Percentiles rank a stretch among this genome's conserved stretches.
phyloP scores from a whole-genome alignment of 2,113 vertebrate species.

The Cnemophilus loriae region DNA sequence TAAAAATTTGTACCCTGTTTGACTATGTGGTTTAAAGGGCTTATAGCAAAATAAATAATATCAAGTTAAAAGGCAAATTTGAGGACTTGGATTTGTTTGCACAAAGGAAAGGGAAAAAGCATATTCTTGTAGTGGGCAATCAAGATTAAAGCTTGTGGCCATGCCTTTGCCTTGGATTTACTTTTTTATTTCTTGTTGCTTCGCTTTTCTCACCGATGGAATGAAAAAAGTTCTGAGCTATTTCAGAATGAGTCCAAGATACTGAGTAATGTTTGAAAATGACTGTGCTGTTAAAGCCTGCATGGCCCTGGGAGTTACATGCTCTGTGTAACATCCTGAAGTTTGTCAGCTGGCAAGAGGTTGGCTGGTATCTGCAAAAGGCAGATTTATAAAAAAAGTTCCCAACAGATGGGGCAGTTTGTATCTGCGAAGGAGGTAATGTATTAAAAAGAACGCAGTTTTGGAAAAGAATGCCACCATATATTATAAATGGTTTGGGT shows the following conservation, averaged over 20 bases:
- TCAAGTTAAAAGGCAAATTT: not conserved
- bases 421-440: not conserved
- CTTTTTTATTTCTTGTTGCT: not conserved
- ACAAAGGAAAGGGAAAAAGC: not conserved
- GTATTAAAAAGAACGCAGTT: not conserved
- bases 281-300: not conserved
- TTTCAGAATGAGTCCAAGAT: not conserved
- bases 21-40: not conserved
- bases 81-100: not conserved
- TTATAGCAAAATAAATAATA: not conserved
- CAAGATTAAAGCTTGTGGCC: not conserved
- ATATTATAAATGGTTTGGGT: not conserved
- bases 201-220: not conserved
- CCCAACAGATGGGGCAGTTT: not conserved
- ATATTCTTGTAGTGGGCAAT: not conserved
- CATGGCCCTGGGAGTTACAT: not conserved
- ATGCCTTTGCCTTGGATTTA: not conserved
- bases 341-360: not conserved
- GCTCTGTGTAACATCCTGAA: not conserved
- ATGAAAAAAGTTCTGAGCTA: not conserved
- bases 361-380: not conserved
- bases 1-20: not conserved
- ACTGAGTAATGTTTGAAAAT: not conserved
- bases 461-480: not conserved
- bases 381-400: not conserved